Evolutionary conservation across 2,797 vertebrate genomes (phyloP).

Genomic region (Lacerta bilineata): DNA sequence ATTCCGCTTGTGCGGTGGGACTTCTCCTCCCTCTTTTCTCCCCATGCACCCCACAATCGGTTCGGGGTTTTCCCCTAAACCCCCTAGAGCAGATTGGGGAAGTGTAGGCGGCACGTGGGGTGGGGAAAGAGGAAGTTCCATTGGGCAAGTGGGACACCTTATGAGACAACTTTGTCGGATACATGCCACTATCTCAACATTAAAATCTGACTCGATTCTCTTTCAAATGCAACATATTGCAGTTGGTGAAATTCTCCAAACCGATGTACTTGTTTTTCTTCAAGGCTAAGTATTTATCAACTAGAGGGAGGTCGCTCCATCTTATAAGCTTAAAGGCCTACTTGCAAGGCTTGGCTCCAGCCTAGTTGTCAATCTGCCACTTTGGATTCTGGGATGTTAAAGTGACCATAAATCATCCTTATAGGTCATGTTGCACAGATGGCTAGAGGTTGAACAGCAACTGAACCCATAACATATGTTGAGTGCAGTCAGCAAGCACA

Average conservation of each 20-base stretch:
- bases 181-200: background rate
- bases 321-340: slow-evolving; percentile 29
- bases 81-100: too few relatives aligned
- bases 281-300: background rate
- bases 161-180: too few relatives aligned
- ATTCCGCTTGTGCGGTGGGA: too few relatives aligned
- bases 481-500: background rate
- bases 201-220: background rate
- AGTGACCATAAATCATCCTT: slow-evolving; percentile 50
- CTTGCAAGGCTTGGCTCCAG: slow-evolving; percentile 19
- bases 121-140: too few relatives aligned
- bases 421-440: slow-evolving; percentile 56
- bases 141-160: too few relatives aligned
- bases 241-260: background rate
- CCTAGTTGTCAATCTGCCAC: slow-evolving; percentile 36
- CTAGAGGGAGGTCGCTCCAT: background rate
- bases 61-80: too few relatives aligned
- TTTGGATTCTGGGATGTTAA: slow-evolving; percentile 32
- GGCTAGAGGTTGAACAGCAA: slow-evolving; percentile 42
- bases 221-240: background rate
- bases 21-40: too few relatives aligned
- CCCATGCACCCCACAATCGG: too few relatives aligned
- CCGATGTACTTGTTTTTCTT: background rate
- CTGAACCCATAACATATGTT: slow-evolving; percentile 42
- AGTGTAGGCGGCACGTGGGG: too few relatives aligned